Percentiles rank a stretch among this genome's conserved stretches.
Evolutionary conservation across 1,140 invertebrate species (phyloP).

Genomic region (Piezodorus guildinii): DNA sequence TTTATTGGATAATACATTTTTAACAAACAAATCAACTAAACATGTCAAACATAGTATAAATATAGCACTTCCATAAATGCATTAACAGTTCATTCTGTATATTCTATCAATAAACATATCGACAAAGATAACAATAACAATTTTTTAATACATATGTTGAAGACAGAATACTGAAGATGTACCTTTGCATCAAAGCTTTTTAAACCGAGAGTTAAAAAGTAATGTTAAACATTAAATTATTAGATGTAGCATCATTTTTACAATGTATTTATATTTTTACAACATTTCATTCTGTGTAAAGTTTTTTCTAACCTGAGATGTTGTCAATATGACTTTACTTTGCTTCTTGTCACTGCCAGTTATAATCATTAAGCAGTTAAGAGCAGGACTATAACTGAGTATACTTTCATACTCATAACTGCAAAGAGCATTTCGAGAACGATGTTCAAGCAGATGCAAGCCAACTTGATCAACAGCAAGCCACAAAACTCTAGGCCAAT

Average conservation of each 20-base stretch:
- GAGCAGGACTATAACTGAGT: slow-evolving; percentile 74
- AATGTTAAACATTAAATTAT: too few relatives aligned
- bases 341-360: slow-evolving; percentile 77
- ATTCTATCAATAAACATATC: too few relatives aligned
- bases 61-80: too few relatives aligned
- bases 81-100: too few relatives aligned
- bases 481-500: slow-evolving; percentile 84
- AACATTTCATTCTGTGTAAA: background rate
- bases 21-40: too few relatives aligned
- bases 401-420: slow-evolving; percentile 81
- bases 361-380: slow-evolving; percentile 82
- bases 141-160: too few relatives aligned
- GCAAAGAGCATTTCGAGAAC: slow-evolving; percentile 74
- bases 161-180: too few relatives aligned
- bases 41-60: too few relatives aligned
- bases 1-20: too few relatives aligned
- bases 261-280: background rate
- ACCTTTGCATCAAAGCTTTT: too few relatives aligned
- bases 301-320: slow-evolving; percentile 61
- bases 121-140: too few relatives aligned
- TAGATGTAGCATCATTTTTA: background rate
- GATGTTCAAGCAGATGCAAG: slow-evolving; percentile 79
- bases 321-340: slow-evolving; percentile 80
- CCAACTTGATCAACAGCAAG: slow-evolving; percentile 85
- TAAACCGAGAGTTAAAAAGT: too few relatives aligned